phyloP scores from a whole-genome alignment of 2,888 invertebrate species.

The Nemurella pictetii region DNA sequence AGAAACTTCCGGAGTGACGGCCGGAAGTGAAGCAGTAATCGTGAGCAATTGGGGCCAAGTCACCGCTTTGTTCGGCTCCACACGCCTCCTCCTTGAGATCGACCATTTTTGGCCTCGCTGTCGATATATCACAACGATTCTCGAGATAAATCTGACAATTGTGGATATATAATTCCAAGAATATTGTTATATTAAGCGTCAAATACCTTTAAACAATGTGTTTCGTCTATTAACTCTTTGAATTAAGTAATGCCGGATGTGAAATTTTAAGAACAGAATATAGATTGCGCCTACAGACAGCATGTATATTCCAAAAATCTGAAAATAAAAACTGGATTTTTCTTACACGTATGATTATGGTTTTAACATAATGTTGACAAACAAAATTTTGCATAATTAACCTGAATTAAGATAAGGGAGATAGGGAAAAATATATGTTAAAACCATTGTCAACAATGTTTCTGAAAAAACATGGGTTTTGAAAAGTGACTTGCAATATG shows the following conservation, averaged over 20 bases:
- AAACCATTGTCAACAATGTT: too few species aligned
- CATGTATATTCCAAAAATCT: background rate
- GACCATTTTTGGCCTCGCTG: background rate
- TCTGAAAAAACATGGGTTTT: too few species aligned
- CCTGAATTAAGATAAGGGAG: too few species aligned
- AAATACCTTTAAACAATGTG: background rate
- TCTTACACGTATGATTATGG: too few species aligned
- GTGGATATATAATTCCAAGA: too few species aligned
- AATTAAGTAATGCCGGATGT: background rate
- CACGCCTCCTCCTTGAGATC: background rate
- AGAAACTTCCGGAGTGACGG: constrained; percentile 72
- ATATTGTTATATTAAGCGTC: background rate
- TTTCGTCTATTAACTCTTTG: background rate
- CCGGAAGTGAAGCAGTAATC: constrained; percentile 69
- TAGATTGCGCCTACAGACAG: background rate
- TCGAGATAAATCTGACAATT: background rate
- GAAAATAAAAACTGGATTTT: background rate
- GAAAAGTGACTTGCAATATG: too few species aligned
- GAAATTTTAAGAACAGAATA: background rate
- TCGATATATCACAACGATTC: background rate
- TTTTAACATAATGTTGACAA: too few species aligned
- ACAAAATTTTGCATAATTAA: background rate
- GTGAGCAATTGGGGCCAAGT: constrained; percentile 49
- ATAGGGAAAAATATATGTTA: too few species aligned
- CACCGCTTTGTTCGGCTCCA: background rate